These are phyloP conservation scores for Mesochorus sp. DNA, from an alignment of 2,888 invertebrate genomes.

Conservation along the genomic window DNA sequence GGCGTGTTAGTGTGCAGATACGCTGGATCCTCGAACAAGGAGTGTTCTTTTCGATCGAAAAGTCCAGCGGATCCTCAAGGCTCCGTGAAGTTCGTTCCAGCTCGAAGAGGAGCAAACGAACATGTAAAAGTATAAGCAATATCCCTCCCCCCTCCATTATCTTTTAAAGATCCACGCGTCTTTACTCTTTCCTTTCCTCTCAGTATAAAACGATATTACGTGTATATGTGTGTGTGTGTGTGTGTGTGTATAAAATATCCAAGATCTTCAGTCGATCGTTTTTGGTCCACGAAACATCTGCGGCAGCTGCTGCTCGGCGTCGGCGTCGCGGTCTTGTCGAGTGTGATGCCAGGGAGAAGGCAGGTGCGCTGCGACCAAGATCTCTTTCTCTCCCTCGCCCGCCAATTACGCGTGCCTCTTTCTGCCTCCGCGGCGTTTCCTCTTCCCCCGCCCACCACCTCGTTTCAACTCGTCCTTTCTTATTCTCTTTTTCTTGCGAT, in stretches of 20 bases:
- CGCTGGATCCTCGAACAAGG: no score
- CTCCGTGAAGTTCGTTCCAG: constrained; percentile 74
- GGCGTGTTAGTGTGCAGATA: not conserved
- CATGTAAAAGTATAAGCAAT: constrained; percentile 12
- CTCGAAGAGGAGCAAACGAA: constrained; percentile 65
- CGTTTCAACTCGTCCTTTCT: constrained; percentile 20
- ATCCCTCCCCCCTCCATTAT: constrained; percentile 73
- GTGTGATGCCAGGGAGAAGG: constrained; percentile 53
- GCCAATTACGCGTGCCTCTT: constrained; percentile 68
- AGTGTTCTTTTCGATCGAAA: constrained; percentile 43
- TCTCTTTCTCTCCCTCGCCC: constrained; percentile 56
- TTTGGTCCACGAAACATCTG: constrained; percentile 78
- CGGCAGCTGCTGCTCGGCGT: constrained; percentile 79
- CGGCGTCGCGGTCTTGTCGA: constrained; percentile 53
- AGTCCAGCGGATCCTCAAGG: constrained; percentile 34
- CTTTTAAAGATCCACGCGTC: constrained; percentile 68
- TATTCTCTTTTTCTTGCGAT: constrained; percentile 26
- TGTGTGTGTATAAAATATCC: not conserved
- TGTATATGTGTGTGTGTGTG: not conserved
- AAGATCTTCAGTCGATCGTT: constrained; percentile 69
- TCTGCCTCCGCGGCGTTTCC: constrained; percentile 56
- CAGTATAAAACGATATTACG: not conserved
- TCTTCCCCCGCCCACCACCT: constrained; percentile 13
- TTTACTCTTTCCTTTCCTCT: constrained; percentile 49
- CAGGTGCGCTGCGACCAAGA: constrained; percentile 62